Percentiles rank a stretch among this genome's conserved stretches.
phyloP scores from a whole-genome alignment of 1,140 invertebrate species.

The Pemphigus obesinymphae region DNA sequence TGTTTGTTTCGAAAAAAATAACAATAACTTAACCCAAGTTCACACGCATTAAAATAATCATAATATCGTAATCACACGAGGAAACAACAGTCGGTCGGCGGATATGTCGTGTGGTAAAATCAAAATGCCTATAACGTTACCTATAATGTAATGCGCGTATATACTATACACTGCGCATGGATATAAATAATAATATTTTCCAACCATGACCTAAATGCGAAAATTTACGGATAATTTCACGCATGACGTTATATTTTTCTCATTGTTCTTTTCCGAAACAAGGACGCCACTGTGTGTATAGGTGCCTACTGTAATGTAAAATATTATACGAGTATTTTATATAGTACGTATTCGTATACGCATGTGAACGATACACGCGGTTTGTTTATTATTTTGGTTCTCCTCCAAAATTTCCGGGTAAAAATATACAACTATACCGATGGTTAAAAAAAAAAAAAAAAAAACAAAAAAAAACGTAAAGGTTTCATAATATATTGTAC shows the following conservation, averaged over 20 bases:
- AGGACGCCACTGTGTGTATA: neutral
- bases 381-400: neutral
- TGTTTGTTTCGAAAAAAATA: neutral
- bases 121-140: neutral
- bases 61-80: neutral
- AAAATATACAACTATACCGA: neutral
- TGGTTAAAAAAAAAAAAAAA: neutral
- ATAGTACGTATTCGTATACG: neutral
- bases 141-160: too few species aligned
- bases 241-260: conserved; percentile 35
- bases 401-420: neutral
- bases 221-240: conserved; percentile 33
- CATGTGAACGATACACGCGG: neutral
- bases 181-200: conserved; percentile 11
- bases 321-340: too few species aligned
- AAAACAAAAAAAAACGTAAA: neutral
- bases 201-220: conserved; percentile 32
- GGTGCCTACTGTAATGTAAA: neutral
- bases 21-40: too few species aligned
- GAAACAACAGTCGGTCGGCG: neutral
- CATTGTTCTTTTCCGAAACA: conserved; percentile 21
- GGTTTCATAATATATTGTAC: too few species aligned
- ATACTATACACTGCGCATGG: neutral
- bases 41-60: neutral
- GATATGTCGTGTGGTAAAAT: neutral